Conservation (phyloP, 2,113 vertebrate genomes). For the Motacilla tschutschensis region DNA sequence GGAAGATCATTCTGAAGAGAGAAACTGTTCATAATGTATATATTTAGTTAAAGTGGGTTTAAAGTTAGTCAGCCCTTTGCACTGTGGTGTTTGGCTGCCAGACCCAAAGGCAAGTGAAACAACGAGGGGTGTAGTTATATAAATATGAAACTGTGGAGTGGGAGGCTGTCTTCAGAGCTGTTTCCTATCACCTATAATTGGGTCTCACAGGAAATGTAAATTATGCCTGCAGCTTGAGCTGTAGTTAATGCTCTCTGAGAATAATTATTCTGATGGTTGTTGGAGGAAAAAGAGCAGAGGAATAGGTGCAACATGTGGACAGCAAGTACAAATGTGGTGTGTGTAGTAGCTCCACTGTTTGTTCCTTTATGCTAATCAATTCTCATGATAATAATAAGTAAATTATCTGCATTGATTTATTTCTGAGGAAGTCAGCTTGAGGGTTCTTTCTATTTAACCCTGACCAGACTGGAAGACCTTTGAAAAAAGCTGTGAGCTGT, state of each 20-base stretch:
- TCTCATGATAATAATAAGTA: not conserved
- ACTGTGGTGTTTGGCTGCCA: not conserved
- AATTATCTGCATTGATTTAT: slow-evolving; percentile 28
- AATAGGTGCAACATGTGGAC: slow-evolving; percentile 11
- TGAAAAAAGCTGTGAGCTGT: not conserved
- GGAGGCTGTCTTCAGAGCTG: slow-evolving; percentile 54
- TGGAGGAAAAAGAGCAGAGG: slow-evolving; percentile 29
- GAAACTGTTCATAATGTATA: not conserved
- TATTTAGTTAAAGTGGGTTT: not conserved
- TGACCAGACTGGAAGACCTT: not conserved
- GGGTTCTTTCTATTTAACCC: not conserved
- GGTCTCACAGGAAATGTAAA: slow-evolving; percentile 68
- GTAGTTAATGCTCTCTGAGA: slow-evolving; percentile 66
- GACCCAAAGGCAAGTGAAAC: slow-evolving; percentile 33
- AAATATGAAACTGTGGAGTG: slow-evolving; percentile 43
- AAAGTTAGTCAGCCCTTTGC: not conserved
- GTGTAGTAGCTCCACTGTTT: not conserved
- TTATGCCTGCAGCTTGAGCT: slow-evolving; percentile 57
- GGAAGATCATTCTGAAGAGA: not conserved
- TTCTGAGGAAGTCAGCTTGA: not conserved
- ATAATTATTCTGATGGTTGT: slow-evolving; percentile 64
- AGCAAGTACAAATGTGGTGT: not conserved
- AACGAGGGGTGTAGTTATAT: slow-evolving; percentile 26
- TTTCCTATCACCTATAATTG: slow-evolving; percentile 72
- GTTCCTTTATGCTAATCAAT: slow-evolving; percentile 22